Base-by-base conservation (phyloP, 2,797 vertebrate species). In the Remorina albescens region DNA sequence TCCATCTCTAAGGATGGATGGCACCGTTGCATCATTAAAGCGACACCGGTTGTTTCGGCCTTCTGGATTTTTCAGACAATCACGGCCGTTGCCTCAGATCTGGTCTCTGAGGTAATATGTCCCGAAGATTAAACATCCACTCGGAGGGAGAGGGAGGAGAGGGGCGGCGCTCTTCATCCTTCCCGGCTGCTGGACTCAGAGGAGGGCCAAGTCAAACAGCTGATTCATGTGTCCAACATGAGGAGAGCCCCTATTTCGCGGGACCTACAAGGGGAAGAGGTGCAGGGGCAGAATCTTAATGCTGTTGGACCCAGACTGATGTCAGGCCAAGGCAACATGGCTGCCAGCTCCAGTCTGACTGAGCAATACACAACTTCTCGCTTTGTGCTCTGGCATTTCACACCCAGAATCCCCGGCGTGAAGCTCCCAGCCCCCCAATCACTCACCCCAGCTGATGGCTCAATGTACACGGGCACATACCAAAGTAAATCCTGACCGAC, bases 21-120 rank as follows among this genome's bases (percentile, higher is more conserved):
- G 57, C 41, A 1, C 9, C 74, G 84, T 61, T 76, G 67, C 80
- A 83, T 85, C 88, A 90, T 90, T 89, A 87, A 54, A 76, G 32
- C 57, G 83, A 82, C 85, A 83, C 47, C 56, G 37, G 82, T 81
- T 81, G 74, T 81, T 70, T 80, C 2, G 26, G 54, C 58, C 36
- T 74, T 42, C 76, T 73, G 91, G 88, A 95, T 93, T 66, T 90
- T 92, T 94, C 9, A 77, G 63, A 84, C 83, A 47, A 67, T 65
- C 65, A 30, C 80, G 2, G 63, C 72, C 65, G 92, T 95, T 93
- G 91, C 94, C 94, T 89, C 80, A 95, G 93, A 88, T 83, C 57
- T 94, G 79, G 93, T 95, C 91, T 86, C 94, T 94, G 87, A 81
- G 94, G 91, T 77, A 92, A 90, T 92, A 84, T 67, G 84, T 74